Base-by-base conservation (phyloP, 2,888 invertebrate species). In the Cataglyphis altisquamis region DNA sequence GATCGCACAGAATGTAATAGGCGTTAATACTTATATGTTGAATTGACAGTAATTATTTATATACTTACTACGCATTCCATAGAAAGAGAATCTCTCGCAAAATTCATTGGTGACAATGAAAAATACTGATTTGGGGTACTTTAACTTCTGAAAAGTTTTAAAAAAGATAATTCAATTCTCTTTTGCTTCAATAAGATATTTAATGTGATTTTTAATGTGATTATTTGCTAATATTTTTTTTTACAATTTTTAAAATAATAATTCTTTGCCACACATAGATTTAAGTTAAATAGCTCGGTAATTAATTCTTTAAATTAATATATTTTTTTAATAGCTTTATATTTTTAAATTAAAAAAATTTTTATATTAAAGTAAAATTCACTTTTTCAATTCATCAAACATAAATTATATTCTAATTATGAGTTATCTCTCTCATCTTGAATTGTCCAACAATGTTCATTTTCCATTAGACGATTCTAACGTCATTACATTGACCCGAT, bases 61-160 rank as follows among this genome's bases (percentile, higher is more conserved):
- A 86, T 91, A 95, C 97, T 97, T 96, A 99, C 98, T 97, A 96
- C 98, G 97, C 97, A 99, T 98, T 94, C 99, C 99, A 97, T 99
- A 99, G 95, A 96, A 99, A 85, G 98, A 98, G 95, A 99, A 99
- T 91, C 99, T 96, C 95, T 99, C 99, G 95, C 99, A 99, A 95
- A 99, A 99, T 95, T 99, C 99, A 97, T 99, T 99, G 95, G 97
- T 97, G 89, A 99, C 96, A 92, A 99, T 99, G 95, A 99, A 99
- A 92, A 97, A 98, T 21, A 99, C 97, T 25, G 98, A 96, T 94
- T 97, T 97, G 0, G 99, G 99, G 93, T 98, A 99, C 39, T 96
- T 96, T 67, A 96, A 91, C 95, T 96, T 96, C 97, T 97, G 96
- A 89, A 92, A 92, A 77, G 9, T 41, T 57, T 73, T 62, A 0